Percentiles rank a stretch among this genome's conserved stretches.
phyloP scores from a whole-genome alignment of 2,113 vertebrate species.

The Plotosus lineatus region DNA sequence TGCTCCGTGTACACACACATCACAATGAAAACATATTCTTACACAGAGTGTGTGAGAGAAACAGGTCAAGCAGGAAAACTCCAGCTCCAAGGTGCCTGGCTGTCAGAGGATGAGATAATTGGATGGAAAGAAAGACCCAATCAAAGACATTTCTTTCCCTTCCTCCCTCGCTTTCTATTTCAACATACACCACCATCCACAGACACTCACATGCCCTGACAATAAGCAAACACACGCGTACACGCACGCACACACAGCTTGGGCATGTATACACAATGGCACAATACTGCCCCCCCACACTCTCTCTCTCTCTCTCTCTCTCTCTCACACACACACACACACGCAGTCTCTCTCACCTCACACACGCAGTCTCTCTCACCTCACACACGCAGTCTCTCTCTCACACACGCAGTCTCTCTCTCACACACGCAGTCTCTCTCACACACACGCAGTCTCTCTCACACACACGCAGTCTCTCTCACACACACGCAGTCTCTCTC shows the following conservation, averaged over 20 bases:
- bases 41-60: conserved; percentile 10
- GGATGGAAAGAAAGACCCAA: conserved; percentile 3
- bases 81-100: conserved; percentile 49
- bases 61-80: conserved; percentile 29
- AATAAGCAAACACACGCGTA: background rate
- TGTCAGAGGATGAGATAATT: conserved; percentile 67
- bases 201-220: background rate
- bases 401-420: too few relatives aligned
- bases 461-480: too few relatives aligned
- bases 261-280: too few relatives aligned
- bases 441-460: too few relatives aligned
- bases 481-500: too few relatives aligned
- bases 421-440: too few relatives aligned
- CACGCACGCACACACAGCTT: background rate
- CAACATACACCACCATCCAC: background rate
- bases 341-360: too few relatives aligned
- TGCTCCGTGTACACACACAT: background rate
- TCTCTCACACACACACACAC: too few relatives aligned
- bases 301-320: too few relatives aligned
- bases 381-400: too few relatives aligned
- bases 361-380: too few relatives aligned
- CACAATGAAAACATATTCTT: background rate
- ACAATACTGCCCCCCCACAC: too few relatives aligned
- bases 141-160: background rate
- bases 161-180: background rate